A percentile compares a stretch with the other conserved stretches of the same genome.
Conservation (phyloP, 2,888 invertebrate species). For the Ophion costatus region DNA sequence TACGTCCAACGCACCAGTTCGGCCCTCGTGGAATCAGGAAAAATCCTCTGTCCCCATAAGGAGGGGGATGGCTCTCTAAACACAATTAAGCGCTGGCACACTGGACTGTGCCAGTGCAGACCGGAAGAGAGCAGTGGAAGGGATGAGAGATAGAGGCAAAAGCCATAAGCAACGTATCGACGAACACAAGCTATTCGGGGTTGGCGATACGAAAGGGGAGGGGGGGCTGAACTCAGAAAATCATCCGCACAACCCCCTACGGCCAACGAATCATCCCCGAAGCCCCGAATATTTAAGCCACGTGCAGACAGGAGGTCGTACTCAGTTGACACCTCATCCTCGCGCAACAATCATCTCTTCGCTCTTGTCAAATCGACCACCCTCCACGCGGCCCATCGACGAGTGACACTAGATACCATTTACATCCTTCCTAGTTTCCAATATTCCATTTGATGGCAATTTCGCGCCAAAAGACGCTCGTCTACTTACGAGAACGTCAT, state of each 20-base stretch:
- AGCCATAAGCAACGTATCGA: conserved; percentile 54
- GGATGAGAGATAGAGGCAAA: conserved; percentile 37
- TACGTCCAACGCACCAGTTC: conserved; percentile 29
- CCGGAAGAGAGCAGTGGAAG: conserved; percentile 40
- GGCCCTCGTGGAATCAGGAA: conserved; percentile 55
- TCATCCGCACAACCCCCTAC: conserved; percentile 47
- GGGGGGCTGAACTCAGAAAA: conserved; percentile 55
- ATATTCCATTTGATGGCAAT: too few relatives aligned
- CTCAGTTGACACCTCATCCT: conserved; percentile 74
- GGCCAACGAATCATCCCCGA: conserved; percentile 55
- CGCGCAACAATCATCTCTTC: conserved; percentile 56
- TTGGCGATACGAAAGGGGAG: conserved; percentile 28
- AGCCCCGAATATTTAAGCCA: conserved; percentile 74
- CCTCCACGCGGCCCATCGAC: neutral
- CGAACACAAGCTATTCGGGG: conserved; percentile 53
- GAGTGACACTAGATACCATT: neutral
- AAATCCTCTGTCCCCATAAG: conserved; percentile 49
- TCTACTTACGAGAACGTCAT: too few relatives aligned
- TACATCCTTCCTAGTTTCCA: too few relatives aligned
- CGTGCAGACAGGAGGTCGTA: conserved; percentile 69
- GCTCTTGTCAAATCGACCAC: neutral
- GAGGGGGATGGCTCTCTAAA: conserved; percentile 71
- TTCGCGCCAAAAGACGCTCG: too few relatives aligned
- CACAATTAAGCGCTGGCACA: conserved; percentile 73
- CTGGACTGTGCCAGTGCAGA: conserved; percentile 18